Conservation (phyloP, 2,888 invertebrate genomes). For the Folsomia candida region DNA sequence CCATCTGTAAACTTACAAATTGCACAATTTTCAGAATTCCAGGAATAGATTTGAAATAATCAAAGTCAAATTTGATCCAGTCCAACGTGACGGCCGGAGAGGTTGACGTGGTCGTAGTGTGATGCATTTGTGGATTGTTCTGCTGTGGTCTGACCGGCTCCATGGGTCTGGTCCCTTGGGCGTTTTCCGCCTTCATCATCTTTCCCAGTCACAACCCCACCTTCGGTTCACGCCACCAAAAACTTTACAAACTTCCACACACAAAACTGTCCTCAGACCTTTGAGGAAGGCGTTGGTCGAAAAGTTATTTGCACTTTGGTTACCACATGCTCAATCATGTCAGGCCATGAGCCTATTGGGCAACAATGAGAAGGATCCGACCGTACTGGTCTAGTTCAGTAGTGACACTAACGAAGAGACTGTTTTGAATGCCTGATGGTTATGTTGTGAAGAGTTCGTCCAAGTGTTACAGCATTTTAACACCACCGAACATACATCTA, state of each 20-base stretch:
- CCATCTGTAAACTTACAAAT: constrained; percentile 78
- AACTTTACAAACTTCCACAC: not conserved
- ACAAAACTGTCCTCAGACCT: not conserved
- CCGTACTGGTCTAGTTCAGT: not conserved
- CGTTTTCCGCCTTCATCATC: constrained; percentile 13
- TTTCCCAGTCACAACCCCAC: not conserved
- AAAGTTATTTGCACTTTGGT: not conserved
- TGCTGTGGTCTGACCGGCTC: constrained; percentile 39
- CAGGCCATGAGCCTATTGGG: not conserved
- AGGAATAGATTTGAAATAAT: constrained; percentile 76
- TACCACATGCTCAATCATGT: not conserved
- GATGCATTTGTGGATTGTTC: constrained; percentile 51
- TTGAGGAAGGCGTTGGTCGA: not conserved
- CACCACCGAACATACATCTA: not conserved
- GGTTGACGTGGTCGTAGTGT: constrained; percentile 51
- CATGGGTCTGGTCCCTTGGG: constrained; percentile 24
- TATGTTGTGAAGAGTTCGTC: not conserved
- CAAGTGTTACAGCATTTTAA: not conserved
- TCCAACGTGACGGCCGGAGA: constrained; percentile 56
- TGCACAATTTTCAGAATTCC: constrained; percentile 77
- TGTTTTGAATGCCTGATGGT: not conserved
- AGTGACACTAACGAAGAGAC: not conserved
- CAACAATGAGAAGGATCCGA: not conserved
- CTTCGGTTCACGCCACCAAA: not conserved
- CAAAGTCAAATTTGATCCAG: constrained; percentile 73